Percentiles rank a stretch among this genome's conserved stretches.
These are phyloP conservation scores for Nomada flava DNA, from an alignment of 2,888 invertebrate genomes.

Conservation along the genomic window DNA sequence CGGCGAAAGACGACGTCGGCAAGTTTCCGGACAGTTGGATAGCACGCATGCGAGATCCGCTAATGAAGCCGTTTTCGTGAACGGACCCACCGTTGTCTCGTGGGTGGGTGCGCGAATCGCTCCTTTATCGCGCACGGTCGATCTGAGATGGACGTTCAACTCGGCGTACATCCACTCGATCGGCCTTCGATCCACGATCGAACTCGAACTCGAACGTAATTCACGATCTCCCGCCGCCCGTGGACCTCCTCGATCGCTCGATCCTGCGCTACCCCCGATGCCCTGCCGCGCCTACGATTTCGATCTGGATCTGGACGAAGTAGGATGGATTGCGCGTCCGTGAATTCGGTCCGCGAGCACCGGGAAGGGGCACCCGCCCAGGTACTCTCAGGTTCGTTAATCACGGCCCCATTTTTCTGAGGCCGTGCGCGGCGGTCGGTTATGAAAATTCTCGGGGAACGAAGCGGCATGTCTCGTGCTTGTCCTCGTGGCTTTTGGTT, in stretches of 20 bases:
- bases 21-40: slow-evolving; percentile 34
- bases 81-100: slow-evolving; percentile 71
- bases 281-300: slow-evolving; percentile 37
- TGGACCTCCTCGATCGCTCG: slow-evolving; percentile 38
- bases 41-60: slow-evolving; percentile 37
- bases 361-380: background rate
- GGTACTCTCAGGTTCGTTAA: slow-evolving; percentile 1
- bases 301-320: slow-evolving; percentile 15
- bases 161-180: slow-evolving; percentile 61
- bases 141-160: slow-evolving; percentile 72
- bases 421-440: slow-evolving; percentile 37
- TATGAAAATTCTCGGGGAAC: slow-evolving; percentile 62
- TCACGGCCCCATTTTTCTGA: slow-evolving; percentile 24
- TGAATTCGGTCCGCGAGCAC: background rate
- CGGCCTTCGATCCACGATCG: slow-evolving; percentile 63
- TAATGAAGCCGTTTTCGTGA: slow-evolving; percentile 78
- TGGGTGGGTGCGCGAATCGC: slow-evolving; percentile 67
- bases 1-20: slow-evolving; percentile 10
- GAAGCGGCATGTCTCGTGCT: slow-evolving; percentile 72
- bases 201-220: slow-evolving; percentile 59
- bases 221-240: slow-evolving; percentile 66
- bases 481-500: slow-evolving; percentile 75
- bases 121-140: slow-evolving; percentile 71
- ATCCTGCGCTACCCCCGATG: background rate
- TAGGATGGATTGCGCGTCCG: background rate